Conservation (phyloP, 2,797 vertebrate genomes). For the Danio albolineatus region DNA sequence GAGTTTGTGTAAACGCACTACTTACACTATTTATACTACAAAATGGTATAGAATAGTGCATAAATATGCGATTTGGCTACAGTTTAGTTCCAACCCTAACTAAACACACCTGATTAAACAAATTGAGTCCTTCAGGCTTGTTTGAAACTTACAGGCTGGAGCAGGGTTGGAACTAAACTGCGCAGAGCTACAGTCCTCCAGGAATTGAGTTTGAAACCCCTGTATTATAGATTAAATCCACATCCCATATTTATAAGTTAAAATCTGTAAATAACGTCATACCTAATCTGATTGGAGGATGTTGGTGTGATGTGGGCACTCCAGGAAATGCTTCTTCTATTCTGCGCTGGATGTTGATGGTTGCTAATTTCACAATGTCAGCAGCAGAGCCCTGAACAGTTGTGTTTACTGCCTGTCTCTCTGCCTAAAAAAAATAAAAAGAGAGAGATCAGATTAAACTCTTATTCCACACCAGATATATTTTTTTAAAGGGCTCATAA, state of each 20-base stretch:
- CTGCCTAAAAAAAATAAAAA: constrained; percentile 80
- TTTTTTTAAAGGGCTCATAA: no score
- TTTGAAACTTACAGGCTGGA: no score
- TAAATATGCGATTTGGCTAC: no score
- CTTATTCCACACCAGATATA: not conserved
- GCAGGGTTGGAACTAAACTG: no score
- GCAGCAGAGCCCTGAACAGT: constrained; percentile 96
- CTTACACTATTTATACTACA: no score
- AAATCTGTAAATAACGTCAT: not conserved
- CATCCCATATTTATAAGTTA: not conserved
- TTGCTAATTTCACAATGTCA: constrained; percentile 96
- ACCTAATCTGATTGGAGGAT: constrained; percentile 71
- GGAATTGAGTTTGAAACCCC: no score
- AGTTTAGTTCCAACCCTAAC: no score
- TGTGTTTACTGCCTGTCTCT: constrained; percentile 96
- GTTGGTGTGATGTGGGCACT: constrained; percentile 83
- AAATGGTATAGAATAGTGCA: no score
- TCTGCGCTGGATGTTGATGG: constrained; percentile 89
- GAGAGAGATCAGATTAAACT: not conserved
- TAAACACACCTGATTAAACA: no score
- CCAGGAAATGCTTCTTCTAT: constrained; percentile 78
- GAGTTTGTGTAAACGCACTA: no score
- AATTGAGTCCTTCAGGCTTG: no score
- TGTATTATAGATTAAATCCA: not conserved
- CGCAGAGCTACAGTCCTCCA: no score